Evolutionary conservation across 2,797 vertebrate genomes (phyloP).

Genomic region (Mormyrops attenuatus): DNA sequence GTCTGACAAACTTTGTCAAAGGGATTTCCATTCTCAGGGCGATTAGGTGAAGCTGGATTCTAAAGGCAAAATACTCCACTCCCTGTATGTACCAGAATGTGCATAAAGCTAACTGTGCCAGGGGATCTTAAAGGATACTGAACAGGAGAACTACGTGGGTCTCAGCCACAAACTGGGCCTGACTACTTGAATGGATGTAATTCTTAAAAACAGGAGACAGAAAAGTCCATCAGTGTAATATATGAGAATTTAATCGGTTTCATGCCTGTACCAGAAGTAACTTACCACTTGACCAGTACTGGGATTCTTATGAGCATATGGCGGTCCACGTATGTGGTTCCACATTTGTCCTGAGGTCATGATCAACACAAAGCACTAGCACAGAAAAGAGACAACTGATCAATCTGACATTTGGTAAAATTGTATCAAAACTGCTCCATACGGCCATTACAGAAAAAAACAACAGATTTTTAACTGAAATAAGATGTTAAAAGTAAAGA

Average conservation of each 20-base stretch:
- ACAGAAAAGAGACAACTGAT: neutral
- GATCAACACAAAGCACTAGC: constrained; percentile 90
- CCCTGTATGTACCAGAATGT: neutral
- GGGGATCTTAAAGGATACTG: constrained; percentile 68
- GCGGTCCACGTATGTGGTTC: constrained; percentile 96
- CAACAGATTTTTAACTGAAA: neutral
- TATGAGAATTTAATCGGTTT: neutral
- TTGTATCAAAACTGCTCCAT: neutral
- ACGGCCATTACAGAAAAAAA: neutral
- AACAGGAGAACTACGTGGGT: constrained; percentile 83
- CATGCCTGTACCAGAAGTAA: neutral
- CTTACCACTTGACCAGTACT: constrained; percentile 88
- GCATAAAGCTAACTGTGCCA: neutral
- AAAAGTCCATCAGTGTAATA: neutral
- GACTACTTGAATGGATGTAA: constrained; percentile 83
- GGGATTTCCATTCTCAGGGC: neutral
- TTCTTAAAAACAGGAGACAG: constrained; percentile 53
- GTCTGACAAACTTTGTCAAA: constrained; percentile 66
- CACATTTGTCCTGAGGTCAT: constrained; percentile 99
- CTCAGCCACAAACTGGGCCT: constrained; percentile 84
- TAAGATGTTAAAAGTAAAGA: neutral
- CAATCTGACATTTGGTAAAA: neutral
- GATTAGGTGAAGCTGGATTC: neutral
- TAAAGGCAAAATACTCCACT: too few relatives aligned
- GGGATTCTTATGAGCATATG: constrained; percentile 96